A percentile compares a stretch with the other conserved stretches of the same genome.
phyloP scores from a whole-genome alignment of 2,113 vertebrate species.

The Setophaga coronata region DNA sequence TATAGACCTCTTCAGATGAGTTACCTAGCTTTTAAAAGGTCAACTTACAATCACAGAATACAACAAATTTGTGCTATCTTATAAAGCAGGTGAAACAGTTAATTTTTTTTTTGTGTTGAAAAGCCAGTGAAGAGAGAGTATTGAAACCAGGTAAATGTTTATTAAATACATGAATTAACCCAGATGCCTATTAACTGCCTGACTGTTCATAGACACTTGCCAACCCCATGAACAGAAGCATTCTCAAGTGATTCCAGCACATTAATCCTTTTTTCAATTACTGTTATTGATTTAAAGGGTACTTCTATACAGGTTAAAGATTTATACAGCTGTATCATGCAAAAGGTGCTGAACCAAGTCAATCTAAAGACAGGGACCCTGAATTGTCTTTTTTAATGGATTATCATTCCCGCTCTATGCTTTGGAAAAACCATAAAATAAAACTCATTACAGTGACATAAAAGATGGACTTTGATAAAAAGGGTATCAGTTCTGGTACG shows the following conservation, averaged over 20 bases:
- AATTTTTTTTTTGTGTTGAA: neutral
- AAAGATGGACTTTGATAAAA: conserved; percentile 1
- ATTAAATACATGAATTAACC: neutral
- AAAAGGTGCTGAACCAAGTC: neutral
- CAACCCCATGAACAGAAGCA: neutral
- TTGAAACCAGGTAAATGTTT: neutral
- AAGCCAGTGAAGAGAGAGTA: neutral
- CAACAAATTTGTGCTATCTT: neutral
- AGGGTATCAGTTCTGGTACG: neutral
- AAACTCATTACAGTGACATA: neutral
- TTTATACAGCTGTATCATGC: neutral
- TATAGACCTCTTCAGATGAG: neutral
- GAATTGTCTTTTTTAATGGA: neutral
- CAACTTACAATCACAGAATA: neutral
- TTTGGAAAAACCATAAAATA: neutral
- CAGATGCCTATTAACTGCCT: neutral
- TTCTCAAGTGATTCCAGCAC: neutral
- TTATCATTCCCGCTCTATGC: neutral
- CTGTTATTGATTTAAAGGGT: neutral
- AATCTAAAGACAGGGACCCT: neutral
- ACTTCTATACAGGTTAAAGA: neutral
- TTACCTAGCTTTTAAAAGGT: neutral
- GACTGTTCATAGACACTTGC: neutral
- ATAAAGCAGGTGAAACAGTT: neutral
- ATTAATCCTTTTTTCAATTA: neutral